A percentile compares a stretch with the other conserved stretches of the same genome.
Evolutionary conservation across 2,888 invertebrate genomes (phyloP).

Genomic region (Andrena dorsata): DNA sequence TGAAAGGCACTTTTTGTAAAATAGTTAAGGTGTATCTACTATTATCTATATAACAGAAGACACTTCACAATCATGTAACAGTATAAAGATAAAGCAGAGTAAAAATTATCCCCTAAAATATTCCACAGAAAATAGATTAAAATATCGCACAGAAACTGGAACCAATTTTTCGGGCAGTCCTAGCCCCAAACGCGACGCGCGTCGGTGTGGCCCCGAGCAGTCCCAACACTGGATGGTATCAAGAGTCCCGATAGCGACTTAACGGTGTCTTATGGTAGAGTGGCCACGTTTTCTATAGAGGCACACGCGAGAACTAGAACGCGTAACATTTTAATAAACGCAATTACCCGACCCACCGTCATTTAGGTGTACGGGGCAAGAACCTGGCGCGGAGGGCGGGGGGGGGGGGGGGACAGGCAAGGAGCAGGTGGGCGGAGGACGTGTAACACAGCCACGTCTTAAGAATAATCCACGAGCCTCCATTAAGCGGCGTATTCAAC

Average conservation of each 20-base stretch:
- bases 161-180: too few species aligned
- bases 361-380: conserved; percentile 60
- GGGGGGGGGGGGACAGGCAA: conserved; percentile 22
- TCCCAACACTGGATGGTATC: too few species aligned
- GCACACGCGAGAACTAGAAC: conserved; percentile 82
- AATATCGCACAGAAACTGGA: too few species aligned
- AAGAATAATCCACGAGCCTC: conserved; percentile 64
- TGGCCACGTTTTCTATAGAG: conserved; percentile 71
- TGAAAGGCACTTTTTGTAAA: too few species aligned
- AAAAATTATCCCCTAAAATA: too few species aligned
- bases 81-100: too few species aligned
- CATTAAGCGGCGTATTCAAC: conserved; percentile 61
- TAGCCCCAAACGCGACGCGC: too few species aligned
- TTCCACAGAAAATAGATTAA: too few species aligned
- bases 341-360: conserved; percentile 79
- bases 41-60: too few species aligned
- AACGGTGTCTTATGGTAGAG: conserved; percentile 71
- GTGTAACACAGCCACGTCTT: conserved; percentile 41
- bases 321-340: conserved; percentile 85
- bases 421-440: conserved; percentile 27
- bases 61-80: too few species aligned
- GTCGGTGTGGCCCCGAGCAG: too few species aligned
- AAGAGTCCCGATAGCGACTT: conserved; percentile 65
- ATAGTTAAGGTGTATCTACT: too few species aligned
- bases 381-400: conserved; percentile 21